Percentiles rank a stretch among this genome's conserved stretches.
Evolutionary conservation across 2,113 vertebrate species (phyloP).

Genomic region (Plestiodon gilberti): DNA sequence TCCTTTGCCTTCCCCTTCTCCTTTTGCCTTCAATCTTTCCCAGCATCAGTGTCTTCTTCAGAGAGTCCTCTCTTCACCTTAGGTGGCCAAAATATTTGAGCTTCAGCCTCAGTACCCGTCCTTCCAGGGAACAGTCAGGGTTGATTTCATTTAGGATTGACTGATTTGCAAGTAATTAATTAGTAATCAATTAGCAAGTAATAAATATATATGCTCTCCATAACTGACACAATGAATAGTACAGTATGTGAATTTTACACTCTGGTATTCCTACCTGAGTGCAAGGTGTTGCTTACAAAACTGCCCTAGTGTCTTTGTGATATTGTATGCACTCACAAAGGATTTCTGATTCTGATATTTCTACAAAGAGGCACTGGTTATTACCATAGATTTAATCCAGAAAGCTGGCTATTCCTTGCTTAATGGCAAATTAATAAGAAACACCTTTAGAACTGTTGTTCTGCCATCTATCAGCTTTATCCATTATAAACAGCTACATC

Average conservation of each 20-base stretch:
- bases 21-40: no score
- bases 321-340: conserved; percentile 64
- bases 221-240: not conserved
- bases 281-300: not conserved
- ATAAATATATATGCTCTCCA: not conserved
- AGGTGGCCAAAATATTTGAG: no score
- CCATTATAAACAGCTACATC: conserved; percentile 67
- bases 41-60: no score
- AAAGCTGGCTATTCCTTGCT: conserved; percentile 60
- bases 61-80: no score
- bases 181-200: not conserved
- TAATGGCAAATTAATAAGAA: conserved; percentile 75
- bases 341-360: conserved; percentile 57
- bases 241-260: not conserved
- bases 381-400: conserved; percentile 70
- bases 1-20: no score
- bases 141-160: no score
- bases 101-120: no score
- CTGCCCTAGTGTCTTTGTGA: conserved; percentile 45
- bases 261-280: not conserved
- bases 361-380: conserved; percentile 63
- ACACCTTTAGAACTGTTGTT: conserved; percentile 67
- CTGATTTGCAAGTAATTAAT: no score
- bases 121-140: no score
- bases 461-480: conserved; percentile 67